Evolutionary conservation across 1,140 invertebrate genomes (phyloP), one percentile per base, ranked within the genome.

Genomic region (Adelges cooleyi): DNA sequence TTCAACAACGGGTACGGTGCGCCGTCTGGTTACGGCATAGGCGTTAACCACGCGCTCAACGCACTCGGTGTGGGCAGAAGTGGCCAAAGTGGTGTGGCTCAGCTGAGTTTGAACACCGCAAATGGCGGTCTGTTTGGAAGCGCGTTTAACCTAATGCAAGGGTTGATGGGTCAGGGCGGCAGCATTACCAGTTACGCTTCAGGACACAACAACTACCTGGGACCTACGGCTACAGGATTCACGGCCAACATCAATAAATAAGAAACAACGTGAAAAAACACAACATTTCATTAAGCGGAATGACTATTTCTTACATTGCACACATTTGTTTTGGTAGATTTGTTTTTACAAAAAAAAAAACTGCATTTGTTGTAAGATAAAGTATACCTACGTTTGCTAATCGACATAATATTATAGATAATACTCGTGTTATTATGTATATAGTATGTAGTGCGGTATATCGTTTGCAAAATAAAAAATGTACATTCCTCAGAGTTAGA

Each of bases 121-220:
- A 20, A 20, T 17, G n/a, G 22, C 1, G 3, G n/a, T 13, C 13
- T 15, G 25, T 3, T 17, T 0, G 42, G 56, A 2, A 48, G 20
- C 11, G 56, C 18, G 11, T 62, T 15, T 17, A 62, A 46, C 42
- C 17, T 46, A 17, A 48, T 62, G 25, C 56, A 62, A 4, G 42
- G 42, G 10, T 20, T 62, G 27, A 62, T 33, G 18, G 29, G 38
- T 1, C 56, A 40, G 0, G 56, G 56, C 6, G 56, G 56, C 17
- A 48, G 25, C 25, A 2, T 62, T 5, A 18, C 40, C 6, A 42
- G 56, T 18, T 62, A 62, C 40, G 56, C 56, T 20, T 6, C 17
- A 3, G 56, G 56, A n/a, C 56, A 62, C 56, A 48, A 48, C 6
- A 8, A 46, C 5, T 62, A 62, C 18, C 13, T 62, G 56, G 56